A percentile compares a stretch with the other conserved stretches of the same genome.
Evolutionary conservation across 2,888 invertebrate genomes (phyloP).

Genomic region (Microplitis deprimator): DNA sequence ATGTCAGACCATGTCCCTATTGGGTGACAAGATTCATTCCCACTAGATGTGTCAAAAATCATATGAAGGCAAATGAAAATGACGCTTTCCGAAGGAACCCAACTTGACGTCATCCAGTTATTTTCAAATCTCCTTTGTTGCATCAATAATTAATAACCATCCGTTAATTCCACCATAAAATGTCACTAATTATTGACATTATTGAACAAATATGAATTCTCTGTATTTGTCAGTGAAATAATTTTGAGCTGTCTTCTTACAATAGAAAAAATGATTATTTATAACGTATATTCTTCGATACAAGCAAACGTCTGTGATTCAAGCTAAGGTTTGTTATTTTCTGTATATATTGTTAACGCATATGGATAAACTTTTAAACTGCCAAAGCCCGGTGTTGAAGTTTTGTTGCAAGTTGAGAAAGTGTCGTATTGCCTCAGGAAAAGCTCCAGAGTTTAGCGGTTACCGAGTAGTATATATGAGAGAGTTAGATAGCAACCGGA

Average conservation of each 20-base stretch:
- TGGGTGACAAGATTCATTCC: no score
- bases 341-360: conserved; percentile 6
- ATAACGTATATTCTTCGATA: not conserved
- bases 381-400: conserved; percentile 54
- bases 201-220: no score
- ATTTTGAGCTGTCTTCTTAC: no score
- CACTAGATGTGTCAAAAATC: no score
- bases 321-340: conserved; percentile 46
- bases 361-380: conserved; percentile 59
- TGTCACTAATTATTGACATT: no score
- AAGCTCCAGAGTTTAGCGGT: conserved; percentile 23
- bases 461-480: conserved; percentile 1
- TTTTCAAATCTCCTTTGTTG: no score
- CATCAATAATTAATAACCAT: no score
- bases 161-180: no score
- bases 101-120: no score
- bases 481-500: conserved; percentile 42
- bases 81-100: no score
- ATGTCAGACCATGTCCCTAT: no score
- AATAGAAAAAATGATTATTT: not conserved
- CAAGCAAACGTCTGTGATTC: conserved; percentile 13
- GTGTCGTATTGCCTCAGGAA: conserved; percentile 39
- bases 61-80: no score
- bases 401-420: conserved; percentile 47
- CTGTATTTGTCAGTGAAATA: conserved; percentile 37